Evolutionary conservation across 2,888 invertebrate species (phyloP).

Genomic region (Drosophila melanosoma): DNA sequence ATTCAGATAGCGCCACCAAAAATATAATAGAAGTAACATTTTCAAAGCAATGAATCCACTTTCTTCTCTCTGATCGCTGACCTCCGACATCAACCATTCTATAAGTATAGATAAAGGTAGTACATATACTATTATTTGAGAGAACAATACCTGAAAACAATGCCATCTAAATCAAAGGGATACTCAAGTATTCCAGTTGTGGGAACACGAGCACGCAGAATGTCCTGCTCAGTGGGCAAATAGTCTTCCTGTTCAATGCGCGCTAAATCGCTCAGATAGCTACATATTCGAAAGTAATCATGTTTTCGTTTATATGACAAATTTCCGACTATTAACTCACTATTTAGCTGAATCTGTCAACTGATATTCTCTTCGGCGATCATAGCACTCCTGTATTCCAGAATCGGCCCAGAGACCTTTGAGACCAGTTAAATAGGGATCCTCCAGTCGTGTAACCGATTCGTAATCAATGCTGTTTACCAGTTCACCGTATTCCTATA

Average conservation of each 20-base stretch:
- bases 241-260: slow-evolving; percentile 96
- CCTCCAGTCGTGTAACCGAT: slow-evolving; percentile 98
- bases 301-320: not conserved
- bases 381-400: slow-evolving; percentile 99
- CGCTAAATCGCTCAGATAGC: slow-evolving; percentile 98
- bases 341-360: slow-evolving; percentile 99
- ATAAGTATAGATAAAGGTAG: slow-evolving; percentile 57
- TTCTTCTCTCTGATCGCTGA: slow-evolving; percentile 99
- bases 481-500: slow-evolving; percentile 98
- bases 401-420: slow-evolving; percentile 97
- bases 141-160: slow-evolving; percentile 96
- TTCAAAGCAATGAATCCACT: slow-evolving; percentile 99
- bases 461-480: slow-evolving; percentile 99
- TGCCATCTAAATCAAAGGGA: slow-evolving; percentile 99
- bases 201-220: slow-evolving; percentile 98
- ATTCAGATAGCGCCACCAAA: slow-evolving; percentile 99
- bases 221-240: slow-evolving; percentile 99
- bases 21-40: slow-evolving; percentile 99
- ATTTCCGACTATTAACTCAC: slow-evolving; percentile 88
- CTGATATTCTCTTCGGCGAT: slow-evolving; percentile 99
- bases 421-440: slow-evolving; percentile 98
- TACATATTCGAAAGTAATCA: slow-evolving; percentile 84
- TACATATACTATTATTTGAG: not conserved
- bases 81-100: slow-evolving; percentile 99
- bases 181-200: slow-evolving; percentile 99